phyloP scores from a whole-genome alignment of 2,888 invertebrate genomes.

The Sipunculus nudus region DNA sequence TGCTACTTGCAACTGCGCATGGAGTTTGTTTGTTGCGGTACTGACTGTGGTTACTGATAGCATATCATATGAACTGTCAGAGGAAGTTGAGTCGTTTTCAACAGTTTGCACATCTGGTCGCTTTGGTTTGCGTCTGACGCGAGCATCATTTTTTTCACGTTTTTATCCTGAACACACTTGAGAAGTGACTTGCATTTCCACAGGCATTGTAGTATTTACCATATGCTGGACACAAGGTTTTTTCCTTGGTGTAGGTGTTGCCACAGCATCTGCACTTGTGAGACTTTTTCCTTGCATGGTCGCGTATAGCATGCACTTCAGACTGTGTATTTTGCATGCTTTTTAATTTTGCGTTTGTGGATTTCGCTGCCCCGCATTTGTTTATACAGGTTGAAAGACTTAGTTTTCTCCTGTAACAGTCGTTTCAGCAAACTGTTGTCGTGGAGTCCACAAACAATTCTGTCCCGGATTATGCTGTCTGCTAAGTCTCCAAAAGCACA shows the following conservation, averaged over 20 bases:
- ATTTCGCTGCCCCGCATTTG: no score
- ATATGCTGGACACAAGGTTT: neutral
- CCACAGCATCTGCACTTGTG: neutral
- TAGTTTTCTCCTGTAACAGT: neutral
- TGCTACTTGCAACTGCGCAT: neutral
- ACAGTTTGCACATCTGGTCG: conserved; percentile 1
- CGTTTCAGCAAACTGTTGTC: neutral
- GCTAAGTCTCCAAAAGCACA: neutral
- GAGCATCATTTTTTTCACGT: no score
- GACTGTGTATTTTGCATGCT: no score
- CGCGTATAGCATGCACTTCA: no score
- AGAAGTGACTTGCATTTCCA: neutral
- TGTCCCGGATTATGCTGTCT: neutral
- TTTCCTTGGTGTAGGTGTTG: neutral
- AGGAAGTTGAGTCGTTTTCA: neutral
- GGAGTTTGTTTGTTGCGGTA: neutral
- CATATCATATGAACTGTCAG: no score
- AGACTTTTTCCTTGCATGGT: no score
- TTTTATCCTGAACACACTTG: no score
- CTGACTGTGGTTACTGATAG: no score
- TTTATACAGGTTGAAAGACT: no score
- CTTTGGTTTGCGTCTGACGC: no score
- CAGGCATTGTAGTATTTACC: neutral
- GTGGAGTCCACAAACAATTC: neutral
- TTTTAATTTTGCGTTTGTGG: no score